A percentile compares a stretch with the other conserved stretches of the same genome.
Evolutionary conservation across 2,113 vertebrate genomes (phyloP).

Genomic region (Callithrix jacchus): DNA sequence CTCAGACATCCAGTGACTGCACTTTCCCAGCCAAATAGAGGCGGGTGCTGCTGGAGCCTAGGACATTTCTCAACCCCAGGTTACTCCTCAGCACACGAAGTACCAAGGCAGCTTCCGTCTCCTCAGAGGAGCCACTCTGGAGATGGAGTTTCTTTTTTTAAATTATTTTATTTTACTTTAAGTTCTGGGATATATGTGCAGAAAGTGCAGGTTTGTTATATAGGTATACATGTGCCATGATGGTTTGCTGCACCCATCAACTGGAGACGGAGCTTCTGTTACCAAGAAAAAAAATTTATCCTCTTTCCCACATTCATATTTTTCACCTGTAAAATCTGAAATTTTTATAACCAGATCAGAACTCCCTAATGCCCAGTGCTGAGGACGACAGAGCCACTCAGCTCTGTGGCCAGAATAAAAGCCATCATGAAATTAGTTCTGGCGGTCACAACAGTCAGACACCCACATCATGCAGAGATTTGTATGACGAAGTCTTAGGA

Average conservation of each 20-base stretch:
- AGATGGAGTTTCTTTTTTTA: background rate
- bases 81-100: slow-evolving; percentile 20
- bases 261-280: background rate
- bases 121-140: background rate
- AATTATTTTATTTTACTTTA: too few species aligned
- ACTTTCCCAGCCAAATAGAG: background rate
- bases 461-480: background rate
- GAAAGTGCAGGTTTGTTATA: too few species aligned
- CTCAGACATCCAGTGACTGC: slow-evolving; percentile 33
- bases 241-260: too few species aligned
- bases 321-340: background rate
- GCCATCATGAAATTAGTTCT: background rate
- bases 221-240: too few species aligned
- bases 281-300: background rate
- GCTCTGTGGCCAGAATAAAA: background rate
- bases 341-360: background rate
- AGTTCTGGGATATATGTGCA: too few species aligned
- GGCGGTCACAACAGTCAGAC: background rate
- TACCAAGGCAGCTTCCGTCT: background rate
- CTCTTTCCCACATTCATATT: background rate
- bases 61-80: background rate
- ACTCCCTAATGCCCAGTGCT: background rate
- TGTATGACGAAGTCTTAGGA: background rate
- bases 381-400: background rate
- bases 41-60: background rate